A percentile compares a stretch with the other conserved stretches of the same genome.
Conservation (phyloP, 2,888 invertebrate genomes). For the Synergus itoensis region DNA sequence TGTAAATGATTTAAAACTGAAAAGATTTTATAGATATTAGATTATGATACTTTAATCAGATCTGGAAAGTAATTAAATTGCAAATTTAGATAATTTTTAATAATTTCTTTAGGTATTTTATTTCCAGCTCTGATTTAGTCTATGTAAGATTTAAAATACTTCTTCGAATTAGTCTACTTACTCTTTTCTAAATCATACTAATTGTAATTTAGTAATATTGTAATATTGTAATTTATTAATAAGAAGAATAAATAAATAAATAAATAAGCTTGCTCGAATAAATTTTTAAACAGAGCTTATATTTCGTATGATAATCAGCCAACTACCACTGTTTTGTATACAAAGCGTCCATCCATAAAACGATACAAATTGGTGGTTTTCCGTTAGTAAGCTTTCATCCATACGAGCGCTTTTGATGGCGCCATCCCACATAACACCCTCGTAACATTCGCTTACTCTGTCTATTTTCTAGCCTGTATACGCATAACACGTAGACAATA, state of each 20-base stretch:
- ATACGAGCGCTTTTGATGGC: constrained; percentile 53
- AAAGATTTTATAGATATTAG: neutral
- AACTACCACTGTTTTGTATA: constrained; percentile 63
- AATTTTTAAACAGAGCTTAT: constrained; percentile 65
- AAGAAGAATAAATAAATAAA: constrained; percentile 31
- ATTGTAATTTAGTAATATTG: no score
- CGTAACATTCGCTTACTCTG: constrained; percentile 66
- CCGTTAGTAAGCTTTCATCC: constrained; percentile 69
- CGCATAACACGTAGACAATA: constrained; percentile 29
- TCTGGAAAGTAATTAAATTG: no score
- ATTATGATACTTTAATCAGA: no score
- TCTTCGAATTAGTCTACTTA: no score
- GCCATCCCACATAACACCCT: constrained; percentile 48
- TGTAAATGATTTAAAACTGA: neutral
- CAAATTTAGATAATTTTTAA: no score
- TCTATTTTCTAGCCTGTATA: constrained; percentile 68
- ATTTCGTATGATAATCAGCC: constrained; percentile 66
- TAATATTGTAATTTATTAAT: neutral
- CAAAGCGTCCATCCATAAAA: constrained; percentile 65
- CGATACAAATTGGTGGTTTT: constrained; percentile 62
- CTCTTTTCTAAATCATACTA: no score
- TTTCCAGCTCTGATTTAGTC: no score
- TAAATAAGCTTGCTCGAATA: constrained; percentile 27
- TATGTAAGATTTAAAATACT: no score
- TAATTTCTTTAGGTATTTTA: no score